Conservation (phyloP, 2,113 vertebrate genomes). For the human (Homo sapiens) region GRCh38 chr16:81810001-81810500, state of each 20-base stretch:
- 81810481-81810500: accelerated
- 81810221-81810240: no score
- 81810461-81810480: accelerated
- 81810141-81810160: no score
- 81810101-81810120: no score
- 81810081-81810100: no score
- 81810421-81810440: background rate
- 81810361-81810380: accelerated
- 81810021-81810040: no score
- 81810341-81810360: accelerated
- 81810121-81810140: no score
- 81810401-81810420: background rate
- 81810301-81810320: background rate
- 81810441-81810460: background rate
- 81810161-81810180: no score
- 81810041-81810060: no score
- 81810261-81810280: background rate
- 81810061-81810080: no score
- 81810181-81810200: no score
- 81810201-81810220: no score
- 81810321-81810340: accelerated
- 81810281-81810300: background rate
- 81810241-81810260: no score
- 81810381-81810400: accelerated
- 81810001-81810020: background rate